phyloP scores from a whole-genome alignment of 1,140 invertebrate genomes.

The Sinella curviseta region DNA sequence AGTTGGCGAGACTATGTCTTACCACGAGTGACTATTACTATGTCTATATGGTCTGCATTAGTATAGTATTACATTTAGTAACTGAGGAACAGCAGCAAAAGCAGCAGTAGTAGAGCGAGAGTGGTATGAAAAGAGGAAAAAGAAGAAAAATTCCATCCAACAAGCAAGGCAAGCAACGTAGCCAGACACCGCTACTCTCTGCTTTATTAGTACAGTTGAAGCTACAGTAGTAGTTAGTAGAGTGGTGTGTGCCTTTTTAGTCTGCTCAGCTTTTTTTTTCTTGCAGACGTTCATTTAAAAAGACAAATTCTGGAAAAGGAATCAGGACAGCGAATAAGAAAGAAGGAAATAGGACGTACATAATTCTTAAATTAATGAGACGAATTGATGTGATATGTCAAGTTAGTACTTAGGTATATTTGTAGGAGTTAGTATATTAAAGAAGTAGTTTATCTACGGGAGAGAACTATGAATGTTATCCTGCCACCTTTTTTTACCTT shows the following conservation, averaged over 20 bases:
- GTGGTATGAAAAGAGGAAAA: no score
- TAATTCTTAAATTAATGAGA: background rate
- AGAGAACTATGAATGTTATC: no score
- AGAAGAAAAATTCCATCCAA: no score
- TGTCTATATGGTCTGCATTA: background rate
- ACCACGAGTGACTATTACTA: background rate
- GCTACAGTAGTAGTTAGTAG: background rate
- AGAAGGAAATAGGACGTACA: background rate
- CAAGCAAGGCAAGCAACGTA: background rate
- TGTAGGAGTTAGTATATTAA: no score
- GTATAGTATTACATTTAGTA: background rate
- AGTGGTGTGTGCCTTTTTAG: background rate
- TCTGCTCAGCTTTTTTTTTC: background rate
- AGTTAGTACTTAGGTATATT: background rate
- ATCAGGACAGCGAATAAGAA: background rate
- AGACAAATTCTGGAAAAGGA: background rate
- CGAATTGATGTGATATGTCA: background rate
- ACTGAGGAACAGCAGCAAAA: no score
- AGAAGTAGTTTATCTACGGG: no score
- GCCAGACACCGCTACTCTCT: background rate
- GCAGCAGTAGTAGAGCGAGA: no score
- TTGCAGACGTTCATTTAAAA: background rate
- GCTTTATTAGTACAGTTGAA: background rate
- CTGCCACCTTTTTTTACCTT: no score
- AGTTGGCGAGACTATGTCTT: background rate